phyloP scores from a whole-genome alignment of 30 jellyfish, hydroid and myxozoan genomes.

The Hydractinia symbiolongicarpus region DNA sequence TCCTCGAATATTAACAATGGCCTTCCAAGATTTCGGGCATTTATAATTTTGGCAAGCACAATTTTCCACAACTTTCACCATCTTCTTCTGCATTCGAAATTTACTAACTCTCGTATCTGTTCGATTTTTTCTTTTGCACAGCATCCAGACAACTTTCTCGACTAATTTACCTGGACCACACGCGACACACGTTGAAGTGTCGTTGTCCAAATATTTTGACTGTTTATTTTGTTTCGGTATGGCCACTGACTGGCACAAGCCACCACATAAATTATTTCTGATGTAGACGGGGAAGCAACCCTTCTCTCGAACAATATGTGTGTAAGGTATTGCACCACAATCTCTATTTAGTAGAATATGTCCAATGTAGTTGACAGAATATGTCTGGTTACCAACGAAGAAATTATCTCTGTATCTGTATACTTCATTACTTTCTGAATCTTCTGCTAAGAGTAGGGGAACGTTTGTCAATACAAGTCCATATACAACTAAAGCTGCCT shows the following conservation, averaged over 20 bases:
- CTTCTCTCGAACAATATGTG: conserved; percentile 10
- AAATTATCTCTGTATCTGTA: conserved; percentile 1
- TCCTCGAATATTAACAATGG: too few species aligned
- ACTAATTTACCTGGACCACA: conserved; percentile 16
- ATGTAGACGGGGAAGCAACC: background rate
- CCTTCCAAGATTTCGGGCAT: background rate
- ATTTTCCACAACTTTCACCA: background rate
- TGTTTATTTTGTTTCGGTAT: background rate
- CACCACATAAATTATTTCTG: conserved; percentile 2
- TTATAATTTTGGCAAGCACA: background rate
- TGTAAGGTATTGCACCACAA: background rate
- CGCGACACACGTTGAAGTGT: background rate
- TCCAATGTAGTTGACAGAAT: conserved; percentile 11
- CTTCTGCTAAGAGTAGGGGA: too few species aligned
- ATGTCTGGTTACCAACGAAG: conserved; percentile 1
- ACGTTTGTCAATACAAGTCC: too few species aligned
- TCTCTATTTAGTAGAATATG: conserved; percentile 4
- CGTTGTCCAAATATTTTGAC: background rate
- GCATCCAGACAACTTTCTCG: background rate
- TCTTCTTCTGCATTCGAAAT: conserved; percentile 5
- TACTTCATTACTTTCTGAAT: background rate
- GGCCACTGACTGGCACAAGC: conserved; percentile 7
- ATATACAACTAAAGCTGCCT: too few species aligned
- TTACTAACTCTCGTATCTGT: background rate
- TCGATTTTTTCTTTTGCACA: conserved; percentile 10